A percentile compares a stretch with the other conserved stretches of the same genome.
Conservation (phyloP, 2,113 vertebrate species). For the Puffinus mauretanicus region DNA sequence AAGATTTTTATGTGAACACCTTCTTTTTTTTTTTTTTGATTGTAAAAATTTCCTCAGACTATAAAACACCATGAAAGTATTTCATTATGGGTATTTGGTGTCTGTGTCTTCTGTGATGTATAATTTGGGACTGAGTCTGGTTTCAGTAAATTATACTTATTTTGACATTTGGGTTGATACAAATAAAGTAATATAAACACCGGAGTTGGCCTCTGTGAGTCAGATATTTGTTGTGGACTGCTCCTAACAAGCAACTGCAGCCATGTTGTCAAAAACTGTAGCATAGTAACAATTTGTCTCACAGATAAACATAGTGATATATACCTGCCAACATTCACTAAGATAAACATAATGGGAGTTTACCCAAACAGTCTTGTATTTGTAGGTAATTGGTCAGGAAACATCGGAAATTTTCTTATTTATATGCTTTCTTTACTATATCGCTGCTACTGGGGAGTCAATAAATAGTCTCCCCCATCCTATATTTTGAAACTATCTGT, state of each 20-base stretch:
- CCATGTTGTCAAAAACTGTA: neutral
- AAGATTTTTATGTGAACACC: neutral
- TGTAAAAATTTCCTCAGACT: neutral
- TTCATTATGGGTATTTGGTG: neutral
- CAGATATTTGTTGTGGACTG: neutral
- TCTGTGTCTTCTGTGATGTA: conserved; percentile 16
- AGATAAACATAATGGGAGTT: neutral
- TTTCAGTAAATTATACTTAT: conserved; percentile 47
- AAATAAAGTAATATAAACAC: conserved; percentile 51
- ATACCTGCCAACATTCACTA: neutral
- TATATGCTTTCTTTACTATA: neutral
- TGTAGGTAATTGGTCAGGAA: neutral
- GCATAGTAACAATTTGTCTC: neutral
- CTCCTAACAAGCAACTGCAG: neutral
- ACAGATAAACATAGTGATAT: neutral
- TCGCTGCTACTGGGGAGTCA: neutral
- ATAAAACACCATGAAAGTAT: neutral
- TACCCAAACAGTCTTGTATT: neutral
- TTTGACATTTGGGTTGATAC: conserved; percentile 49
- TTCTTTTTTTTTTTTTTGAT: neutral
- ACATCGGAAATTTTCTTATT: neutral
- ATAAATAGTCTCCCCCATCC: neutral
- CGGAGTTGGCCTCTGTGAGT: neutral
- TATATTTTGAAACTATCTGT: neutral
- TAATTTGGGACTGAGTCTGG: conserved; percentile 21